Percentiles rank a stretch among this genome's conserved stretches.
Conservation (phyloP, 2,888 invertebrate species). For the Caenorhabditis drosophilae region DNA sequence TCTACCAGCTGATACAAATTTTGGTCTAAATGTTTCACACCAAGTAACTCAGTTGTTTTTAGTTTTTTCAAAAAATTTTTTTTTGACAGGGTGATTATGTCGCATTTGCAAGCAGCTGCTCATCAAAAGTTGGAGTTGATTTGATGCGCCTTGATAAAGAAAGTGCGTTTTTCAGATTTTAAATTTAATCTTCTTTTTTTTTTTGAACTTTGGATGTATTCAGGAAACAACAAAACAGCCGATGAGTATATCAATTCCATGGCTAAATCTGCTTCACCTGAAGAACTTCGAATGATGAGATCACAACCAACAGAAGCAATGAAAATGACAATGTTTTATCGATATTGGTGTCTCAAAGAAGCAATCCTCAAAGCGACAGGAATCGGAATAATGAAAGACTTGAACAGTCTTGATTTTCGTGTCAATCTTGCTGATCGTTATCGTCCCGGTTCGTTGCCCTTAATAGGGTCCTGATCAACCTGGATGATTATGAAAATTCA, state of each 20-base stretch:
- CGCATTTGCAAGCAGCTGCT: conserved; percentile 66
- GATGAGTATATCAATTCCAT: conserved; percentile 69
- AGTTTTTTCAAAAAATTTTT: no score
- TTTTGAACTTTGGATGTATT: conserved; percentile 10
- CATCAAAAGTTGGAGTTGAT: conserved; percentile 65
- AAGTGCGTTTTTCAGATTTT: conserved; percentile 37
- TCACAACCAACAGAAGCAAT: conserved; percentile 65
- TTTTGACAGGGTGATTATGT: conserved; percentile 69
- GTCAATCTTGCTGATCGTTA: conserved; percentile 60
- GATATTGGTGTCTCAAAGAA: conserved; percentile 69
- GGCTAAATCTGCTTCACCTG: conserved; percentile 63
- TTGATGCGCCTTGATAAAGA: conserved; percentile 66
- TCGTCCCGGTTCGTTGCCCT: conserved; percentile 47
- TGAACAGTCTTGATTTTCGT: conserved; percentile 65
- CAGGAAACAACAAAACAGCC: conserved; percentile 66
- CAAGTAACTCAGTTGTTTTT: no score
- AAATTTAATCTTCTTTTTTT: neutral
- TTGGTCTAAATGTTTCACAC: conserved; percentile 68
- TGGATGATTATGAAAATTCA: conserved; percentile 12
- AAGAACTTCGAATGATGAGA: conserved; percentile 65
- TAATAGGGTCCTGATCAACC: neutral
- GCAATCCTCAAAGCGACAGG: conserved; percentile 69
- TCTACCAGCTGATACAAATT: conserved; percentile 50
- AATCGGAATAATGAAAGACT: conserved; percentile 66
- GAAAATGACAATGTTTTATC: conserved; percentile 68